Evolutionary conservation across 2,888 invertebrate species (phyloP), one percentile per base, ranked within the genome.

Genomic region (Nipponacmea schrenckii): DNA sequence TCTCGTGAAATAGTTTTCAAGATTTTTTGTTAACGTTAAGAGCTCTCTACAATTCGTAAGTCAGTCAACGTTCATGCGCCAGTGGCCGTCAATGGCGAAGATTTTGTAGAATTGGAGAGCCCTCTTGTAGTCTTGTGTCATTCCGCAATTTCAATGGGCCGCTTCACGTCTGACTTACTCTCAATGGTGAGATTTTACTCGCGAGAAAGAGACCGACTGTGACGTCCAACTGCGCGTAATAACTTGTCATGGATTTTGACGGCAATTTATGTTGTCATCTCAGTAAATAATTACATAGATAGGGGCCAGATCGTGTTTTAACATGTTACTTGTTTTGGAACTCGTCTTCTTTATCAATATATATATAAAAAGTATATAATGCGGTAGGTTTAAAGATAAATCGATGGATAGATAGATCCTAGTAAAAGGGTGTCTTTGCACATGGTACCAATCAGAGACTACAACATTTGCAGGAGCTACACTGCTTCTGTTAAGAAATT

Each of bases 121-220:
- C 24, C 56, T 24, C 56, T 56, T 56, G 24, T 56, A 20, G 56
- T 56, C 56, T 56, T 56, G 56, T 56, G 56, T 56, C 56, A 24
- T 10, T 56, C 56, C 56, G 56, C 24, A 20, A 24, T 24, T 56
- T 56, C 20, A 56, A 56, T 56, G 24, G 2, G 15, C 56, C 56
- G 39, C 39, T 56, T 56, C 56, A 56, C 24, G 56, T 20, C 56
- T 56, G 56, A 24, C 24, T 56, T 20, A 10, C 24, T 20, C 56
- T 24, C 24, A 56, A 56, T 56, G 56, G 56, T 20, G 56, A 20
- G 56, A 56, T 56, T 56, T 56, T 56, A 24, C 56, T 56, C 56
- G 24, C 56, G 56, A 56, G 56, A 56, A 56, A 24, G 56, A 24
- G 20, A 24, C 39, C 10, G 24, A 56, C 24, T 24, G 56, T 24